Evolutionary conservation across 2,888 invertebrate genomes (phyloP).

Genomic region (Dendrolimus pini): DNA sequence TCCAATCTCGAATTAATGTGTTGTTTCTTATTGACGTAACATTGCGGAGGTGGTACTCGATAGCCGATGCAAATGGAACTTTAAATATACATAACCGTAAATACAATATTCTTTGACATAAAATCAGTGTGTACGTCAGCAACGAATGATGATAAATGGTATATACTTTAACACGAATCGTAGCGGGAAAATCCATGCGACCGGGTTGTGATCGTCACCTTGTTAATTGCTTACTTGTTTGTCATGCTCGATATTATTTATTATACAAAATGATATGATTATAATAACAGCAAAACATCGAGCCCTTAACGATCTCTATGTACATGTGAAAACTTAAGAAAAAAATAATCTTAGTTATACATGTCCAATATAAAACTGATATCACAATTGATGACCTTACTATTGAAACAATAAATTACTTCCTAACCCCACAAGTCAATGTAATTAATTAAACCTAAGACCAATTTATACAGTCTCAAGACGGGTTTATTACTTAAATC

Average conservation of each 20-base stretch:
- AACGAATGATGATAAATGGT: conserved; percentile 69
- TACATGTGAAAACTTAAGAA: too few relatives aligned
- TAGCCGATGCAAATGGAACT: conserved; percentile 48
- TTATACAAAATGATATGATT: conserved; percentile 10
- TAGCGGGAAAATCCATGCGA: conserved; percentile 73
- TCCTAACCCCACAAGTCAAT: conserved; percentile 2
- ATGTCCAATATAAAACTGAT: not conserved
- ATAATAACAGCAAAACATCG: not conserved
- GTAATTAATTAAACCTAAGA: not conserved
- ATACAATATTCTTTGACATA: conserved; percentile 33
- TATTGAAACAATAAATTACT: not conserved
- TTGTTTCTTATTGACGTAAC: conserved; percentile 73
- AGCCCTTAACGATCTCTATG: too few relatives aligned
- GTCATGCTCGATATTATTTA: conserved; percentile 41
- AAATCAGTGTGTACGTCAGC: conserved; percentile 54
- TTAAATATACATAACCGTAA: conserved; percentile 33
- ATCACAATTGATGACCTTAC: not conserved
- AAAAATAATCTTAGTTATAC: too few relatives aligned
- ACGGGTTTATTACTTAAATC: too few relatives aligned
- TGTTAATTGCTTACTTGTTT: conserved; percentile 58
- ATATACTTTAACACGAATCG: conserved; percentile 60
- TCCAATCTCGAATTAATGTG: conserved; percentile 64
- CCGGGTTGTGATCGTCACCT: conserved; percentile 63
- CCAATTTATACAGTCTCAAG: conserved; percentile 6
- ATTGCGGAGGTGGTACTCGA: conserved; percentile 53